Conservation (phyloP, 2,888 invertebrate genomes). For the Thecophora atra region DNA sequence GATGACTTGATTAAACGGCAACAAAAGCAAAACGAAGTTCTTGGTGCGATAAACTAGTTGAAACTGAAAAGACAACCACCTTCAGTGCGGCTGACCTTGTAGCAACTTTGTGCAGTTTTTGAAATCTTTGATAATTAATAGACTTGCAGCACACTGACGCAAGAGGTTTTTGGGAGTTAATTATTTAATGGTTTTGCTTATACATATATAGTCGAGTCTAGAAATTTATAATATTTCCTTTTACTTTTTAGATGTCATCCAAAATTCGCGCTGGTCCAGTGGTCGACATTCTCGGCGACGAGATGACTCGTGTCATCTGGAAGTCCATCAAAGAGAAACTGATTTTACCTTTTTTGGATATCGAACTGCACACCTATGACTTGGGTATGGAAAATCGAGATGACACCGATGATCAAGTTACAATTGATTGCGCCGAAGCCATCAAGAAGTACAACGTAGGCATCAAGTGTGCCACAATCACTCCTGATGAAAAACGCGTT, state of each 20-base stretch:
- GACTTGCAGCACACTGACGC: no score
- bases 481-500: constrained; percentile 96
- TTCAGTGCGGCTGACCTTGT: no score
- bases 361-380: constrained; percentile 93
- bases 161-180: no score
- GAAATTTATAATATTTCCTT: neutral
- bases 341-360: constrained; percentile 93
- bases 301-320: constrained; percentile 98
- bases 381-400: constrained; percentile 96
- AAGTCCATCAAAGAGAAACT: constrained; percentile 97
- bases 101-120: neutral
- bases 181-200: no score
- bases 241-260: constrained; percentile 60
- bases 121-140: neutral
- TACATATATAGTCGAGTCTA: no score
- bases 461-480: constrained; percentile 98
- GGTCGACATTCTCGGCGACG: constrained; percentile 93
- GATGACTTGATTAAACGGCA: neutral
- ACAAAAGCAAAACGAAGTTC: constrained; percentile 3
- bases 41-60: neutral
- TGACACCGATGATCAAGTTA: constrained; percentile 93
- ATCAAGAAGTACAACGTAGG: constrained; percentile 97
- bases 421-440: constrained; percentile 95
- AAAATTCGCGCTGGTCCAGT: constrained; percentile 86
- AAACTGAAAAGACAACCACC: no score